Evolutionary conservation across 2,888 invertebrate species (phyloP), one percentile per base, ranked within the genome.

Genomic region (Odontothrips loti): DNA sequence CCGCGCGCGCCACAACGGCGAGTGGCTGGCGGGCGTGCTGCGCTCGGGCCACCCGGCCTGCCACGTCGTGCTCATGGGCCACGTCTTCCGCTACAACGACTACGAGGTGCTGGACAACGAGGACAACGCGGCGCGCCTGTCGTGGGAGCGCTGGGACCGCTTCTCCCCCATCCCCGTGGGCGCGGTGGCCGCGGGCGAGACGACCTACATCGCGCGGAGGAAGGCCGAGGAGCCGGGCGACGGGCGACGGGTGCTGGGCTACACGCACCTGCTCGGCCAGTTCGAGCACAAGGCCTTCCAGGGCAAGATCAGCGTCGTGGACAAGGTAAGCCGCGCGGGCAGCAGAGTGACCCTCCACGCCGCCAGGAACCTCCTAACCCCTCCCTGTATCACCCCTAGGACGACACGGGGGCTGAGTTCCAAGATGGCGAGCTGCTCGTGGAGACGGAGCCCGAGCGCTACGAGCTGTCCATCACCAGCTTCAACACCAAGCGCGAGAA

Each of bases 81-180:
- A 82, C 29, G 84, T 85, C 11, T 82, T 82, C 82, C 82, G 79
- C 43, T 82, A 84, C 80, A 82, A 82, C 34, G 83, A 90, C 15
- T 95, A 93, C 86, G 94, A 95, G 86, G 90, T 95, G 47, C 89
- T 95, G 80, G 91, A 94, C 86, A 95, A 95, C 86, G 91, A 92
- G 83, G 95, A 95, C 84, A 92, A 92, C 84, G 92, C 94, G 82
- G 94, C 93, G 0, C 90, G 93, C 82, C 89, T 95, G 79, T 91
- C 90, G 83, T 96, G 96, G 96, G 90, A 90, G 79, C 87, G 89
- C n/a, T 95, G 95, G 93, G 89, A 90, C 83, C 93, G 92, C 86
- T 94, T 92, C 86, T 87, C 87, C 84, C 86, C 88, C 17, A 90
- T 91, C 82, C 93, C 93, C 0, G 89, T 90, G 82, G 95, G 95